Conservation (phyloP, 1,140 invertebrate species). For the Cephus cinctus region DNA sequence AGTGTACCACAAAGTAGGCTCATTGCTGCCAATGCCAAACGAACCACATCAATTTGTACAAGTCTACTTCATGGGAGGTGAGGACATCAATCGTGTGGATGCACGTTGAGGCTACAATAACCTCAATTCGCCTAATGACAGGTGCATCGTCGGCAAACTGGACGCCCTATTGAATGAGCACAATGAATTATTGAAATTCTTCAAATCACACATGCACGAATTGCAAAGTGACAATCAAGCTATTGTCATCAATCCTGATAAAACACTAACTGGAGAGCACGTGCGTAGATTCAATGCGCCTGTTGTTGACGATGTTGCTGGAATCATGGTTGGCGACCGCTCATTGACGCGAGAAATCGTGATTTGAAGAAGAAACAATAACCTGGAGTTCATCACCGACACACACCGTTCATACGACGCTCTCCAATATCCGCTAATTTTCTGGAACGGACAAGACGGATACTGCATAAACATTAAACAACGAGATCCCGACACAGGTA, state of each 20-base stretch:
- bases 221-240: conserved; percentile 1
- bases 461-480: conserved; percentile 17
- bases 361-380: conserved; percentile 5
- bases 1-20: conserved; percentile 43
- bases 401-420: conserved; percentile 12
- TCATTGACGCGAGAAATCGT: conserved; percentile 4
- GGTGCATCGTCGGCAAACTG: conserved; percentile 16
- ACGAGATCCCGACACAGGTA: conserved; percentile 14
- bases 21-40: conserved; percentile 28
- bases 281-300: conserved; percentile 31
- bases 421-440: conserved; percentile 13
- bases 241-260: conserved; percentile 11
- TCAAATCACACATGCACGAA: conserved; percentile 3
- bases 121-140: conserved; percentile 22
- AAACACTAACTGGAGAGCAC: conserved; percentile 1
- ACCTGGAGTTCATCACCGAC: background rate
- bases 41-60: conserved; percentile 31
- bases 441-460: conserved; percentile 20
- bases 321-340: conserved; percentile 21
- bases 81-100: background rate
- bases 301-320: conserved; percentile 22
- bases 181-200: conserved; percentile 20
- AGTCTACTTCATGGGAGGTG: conserved; percentile 31
- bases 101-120: too few species aligned
- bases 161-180: conserved; percentile 20